Conservation (phyloP, 2,113 vertebrate species). For the Ardeotis arabs region DNA sequence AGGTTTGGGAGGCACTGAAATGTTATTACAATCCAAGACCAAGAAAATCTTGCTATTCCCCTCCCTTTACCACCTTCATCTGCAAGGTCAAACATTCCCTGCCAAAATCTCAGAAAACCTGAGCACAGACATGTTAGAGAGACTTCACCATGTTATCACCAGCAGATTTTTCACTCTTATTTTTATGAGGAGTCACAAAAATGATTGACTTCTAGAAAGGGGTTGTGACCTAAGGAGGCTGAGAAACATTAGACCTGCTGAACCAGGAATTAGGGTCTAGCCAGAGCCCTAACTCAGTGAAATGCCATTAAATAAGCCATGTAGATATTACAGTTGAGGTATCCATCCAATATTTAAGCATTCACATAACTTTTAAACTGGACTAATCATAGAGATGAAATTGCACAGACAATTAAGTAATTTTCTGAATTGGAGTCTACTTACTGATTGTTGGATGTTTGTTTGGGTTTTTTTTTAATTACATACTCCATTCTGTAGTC, state of each 20-base stretch:
- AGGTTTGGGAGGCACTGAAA: slow-evolving; percentile 4
- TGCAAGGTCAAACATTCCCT: slow-evolving; percentile 45
- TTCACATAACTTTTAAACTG: not conserved
- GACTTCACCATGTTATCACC: not conserved
- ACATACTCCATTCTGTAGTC: not conserved
- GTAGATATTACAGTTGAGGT: not conserved
- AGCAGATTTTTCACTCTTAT: slow-evolving; percentile 33
- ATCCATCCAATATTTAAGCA: not conserved
- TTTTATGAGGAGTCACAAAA: slow-evolving; percentile 35
- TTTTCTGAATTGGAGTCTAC: not conserved
- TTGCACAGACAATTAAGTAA: not conserved
- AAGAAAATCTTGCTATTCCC: slow-evolving; percentile 23
- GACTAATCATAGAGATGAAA: not conserved
- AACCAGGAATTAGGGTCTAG: not conserved
- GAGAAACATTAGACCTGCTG: not conserved
- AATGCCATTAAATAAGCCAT: not conserved
- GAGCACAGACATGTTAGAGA: not conserved
- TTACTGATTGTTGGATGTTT: not conserved
- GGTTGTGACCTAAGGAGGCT: slow-evolving; percentile 29
- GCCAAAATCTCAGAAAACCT: slow-evolving; percentile 39
- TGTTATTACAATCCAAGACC: slow-evolving; percentile 35
- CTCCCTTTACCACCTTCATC: slow-evolving; percentile 33
- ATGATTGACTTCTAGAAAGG: slow-evolving; percentile 44
- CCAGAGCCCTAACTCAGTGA: not conserved
- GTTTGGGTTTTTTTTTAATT: accelerated